Conservation (phyloP, 2,113 vertebrate species). For the Balaeniceps rex region DNA sequence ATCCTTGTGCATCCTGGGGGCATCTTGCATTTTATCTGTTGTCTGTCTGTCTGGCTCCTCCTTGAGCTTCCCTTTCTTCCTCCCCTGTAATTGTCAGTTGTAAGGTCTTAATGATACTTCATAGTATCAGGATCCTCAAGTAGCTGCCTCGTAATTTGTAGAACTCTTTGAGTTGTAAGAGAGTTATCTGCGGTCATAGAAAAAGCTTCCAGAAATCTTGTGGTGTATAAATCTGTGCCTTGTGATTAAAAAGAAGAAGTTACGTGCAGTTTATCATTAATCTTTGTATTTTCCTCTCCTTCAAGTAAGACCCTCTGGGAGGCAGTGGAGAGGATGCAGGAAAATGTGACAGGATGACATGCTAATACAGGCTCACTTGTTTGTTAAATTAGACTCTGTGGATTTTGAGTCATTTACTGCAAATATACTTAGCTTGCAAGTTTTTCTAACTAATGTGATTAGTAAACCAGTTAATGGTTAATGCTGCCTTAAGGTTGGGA, state of each 20-base stretch:
- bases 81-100: background rate
- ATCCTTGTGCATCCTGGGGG: background rate
- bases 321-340: background rate
- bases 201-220: background rate
- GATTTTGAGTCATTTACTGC: background rate
- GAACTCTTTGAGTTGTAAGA: background rate
- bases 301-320: background rate
- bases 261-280: background rate
- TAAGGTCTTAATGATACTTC: background rate
- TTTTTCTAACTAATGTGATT: constrained; percentile 11
- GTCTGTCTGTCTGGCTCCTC: background rate
- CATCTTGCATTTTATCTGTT: background rate
- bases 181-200: background rate
- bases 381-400: background rate
- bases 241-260: background rate
- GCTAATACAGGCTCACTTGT: background rate
- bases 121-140: background rate
- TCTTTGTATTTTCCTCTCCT: background rate
- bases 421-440: background rate
- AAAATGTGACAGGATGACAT: background rate
- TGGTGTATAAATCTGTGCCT: background rate
- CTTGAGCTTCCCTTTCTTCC: background rate
- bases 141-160: background rate
- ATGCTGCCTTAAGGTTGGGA: background rate
- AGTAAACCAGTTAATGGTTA: constrained; percentile 32